phyloP scores from a whole-genome alignment of 53 echinoderm and acorn worm genomes.

The Echinarachnius parma region DNA sequence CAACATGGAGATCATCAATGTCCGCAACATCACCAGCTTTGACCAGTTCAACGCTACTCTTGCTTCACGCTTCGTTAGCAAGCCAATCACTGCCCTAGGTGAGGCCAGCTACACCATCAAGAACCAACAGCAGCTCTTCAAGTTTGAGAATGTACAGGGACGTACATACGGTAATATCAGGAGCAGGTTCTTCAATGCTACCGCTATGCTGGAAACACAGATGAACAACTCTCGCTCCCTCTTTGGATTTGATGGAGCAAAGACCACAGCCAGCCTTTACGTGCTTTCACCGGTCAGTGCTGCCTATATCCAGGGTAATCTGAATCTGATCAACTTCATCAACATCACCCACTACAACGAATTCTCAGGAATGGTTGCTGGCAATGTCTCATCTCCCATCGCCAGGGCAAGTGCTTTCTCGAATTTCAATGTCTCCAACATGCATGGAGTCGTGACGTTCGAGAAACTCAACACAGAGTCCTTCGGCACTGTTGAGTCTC shows the following conservation, averaged over 20 bases:
- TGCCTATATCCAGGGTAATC: conserved; percentile 9
- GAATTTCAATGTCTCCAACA: conserved; percentile 46
- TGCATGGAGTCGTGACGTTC: conserved; percentile 51
- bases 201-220: conserved; percentile 10
- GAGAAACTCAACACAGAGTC: conserved; percentile 45
- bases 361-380: conserved; percentile 27
- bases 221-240: conserved; percentile 59
- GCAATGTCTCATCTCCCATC: conserved; percentile 49
- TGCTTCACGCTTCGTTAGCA: conserved; percentile 4
- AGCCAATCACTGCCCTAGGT: conserved; percentile 6
- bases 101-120: conserved; percentile 34
- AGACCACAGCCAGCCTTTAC: not conserved
- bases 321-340: conserved; percentile 49
- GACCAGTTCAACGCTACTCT: conserved; percentile 30
- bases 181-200: conserved; percentile 16
- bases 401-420: conserved; percentile 36
- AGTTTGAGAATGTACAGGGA: not conserved
- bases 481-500: conserved; percentile 3
- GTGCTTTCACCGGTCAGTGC: not conserved
- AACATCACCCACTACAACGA: conserved; percentile 52
- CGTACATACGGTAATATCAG: conserved; percentile 1
- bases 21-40: conserved; percentile 51
- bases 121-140: conserved; percentile 24
- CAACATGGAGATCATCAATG: conserved; percentile 25
- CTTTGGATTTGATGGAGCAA: conserved; percentile 49